A percentile compares a stretch with the other conserved stretches of the same genome.
Conservation (phyloP, 2,113 vertebrate genomes). For the Melanocharis versteri region DNA sequence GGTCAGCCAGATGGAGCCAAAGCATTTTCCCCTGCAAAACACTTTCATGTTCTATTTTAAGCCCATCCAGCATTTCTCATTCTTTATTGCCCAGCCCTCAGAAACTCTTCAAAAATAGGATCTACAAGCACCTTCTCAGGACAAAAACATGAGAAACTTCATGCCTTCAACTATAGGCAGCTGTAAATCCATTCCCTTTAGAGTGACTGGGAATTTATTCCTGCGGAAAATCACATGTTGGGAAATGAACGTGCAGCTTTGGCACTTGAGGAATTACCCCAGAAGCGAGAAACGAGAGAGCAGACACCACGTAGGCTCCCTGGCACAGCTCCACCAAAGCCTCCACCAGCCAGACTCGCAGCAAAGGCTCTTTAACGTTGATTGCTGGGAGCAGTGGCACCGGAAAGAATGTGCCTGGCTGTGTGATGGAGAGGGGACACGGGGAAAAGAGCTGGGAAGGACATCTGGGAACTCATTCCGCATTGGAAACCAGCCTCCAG, state of each 20-base stretch:
- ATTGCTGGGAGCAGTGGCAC: background rate
- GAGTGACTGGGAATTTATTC: background rate
- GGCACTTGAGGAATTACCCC: background rate
- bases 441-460: background rate
- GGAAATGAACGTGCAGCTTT: background rate
- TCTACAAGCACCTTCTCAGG: background rate
- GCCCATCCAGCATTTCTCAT: background rate
- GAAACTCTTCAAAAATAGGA: background rate
- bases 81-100: background rate
- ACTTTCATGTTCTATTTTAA: background rate
- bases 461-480: background rate
- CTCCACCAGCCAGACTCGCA: background rate
- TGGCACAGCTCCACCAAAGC: background rate
- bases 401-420: background rate
- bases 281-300: background rate
- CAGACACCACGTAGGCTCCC: background rate
- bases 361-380: background rate
- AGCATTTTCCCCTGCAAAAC: background rate
- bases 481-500: background rate
- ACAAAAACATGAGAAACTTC: background rate
- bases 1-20: background rate
- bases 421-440: background rate
- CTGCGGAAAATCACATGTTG: background rate
- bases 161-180: fast-evolving
- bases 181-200: background rate